phyloP scores from a whole-genome alignment of 2,888 invertebrate genomes.

The Ommatoiulus sabulosus region DNA sequence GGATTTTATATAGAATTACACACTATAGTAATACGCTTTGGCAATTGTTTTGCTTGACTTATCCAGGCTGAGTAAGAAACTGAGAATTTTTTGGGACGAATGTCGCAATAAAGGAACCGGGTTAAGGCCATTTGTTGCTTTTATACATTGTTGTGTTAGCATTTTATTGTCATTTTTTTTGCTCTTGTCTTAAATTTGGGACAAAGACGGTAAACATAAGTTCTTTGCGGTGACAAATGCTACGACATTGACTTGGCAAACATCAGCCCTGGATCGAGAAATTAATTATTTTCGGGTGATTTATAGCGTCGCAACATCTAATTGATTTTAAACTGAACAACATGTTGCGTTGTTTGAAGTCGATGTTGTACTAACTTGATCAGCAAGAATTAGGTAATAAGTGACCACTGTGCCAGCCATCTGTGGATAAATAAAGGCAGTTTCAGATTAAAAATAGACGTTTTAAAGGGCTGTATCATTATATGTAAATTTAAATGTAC shows the following conservation, averaged over 20 bases:
- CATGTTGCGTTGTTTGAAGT: background rate
- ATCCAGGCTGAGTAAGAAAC: background rate
- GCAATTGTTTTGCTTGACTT: background rate
- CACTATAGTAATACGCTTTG: background rate
- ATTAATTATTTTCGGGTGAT: slow-evolving; percentile 1
- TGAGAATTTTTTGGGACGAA: background rate
- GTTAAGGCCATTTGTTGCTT: background rate
- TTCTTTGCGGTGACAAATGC: background rate
- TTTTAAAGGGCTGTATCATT: background rate
- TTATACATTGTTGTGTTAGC: background rate
- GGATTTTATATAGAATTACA: background rate
- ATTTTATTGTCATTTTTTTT: background rate
- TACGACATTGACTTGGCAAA: slow-evolving; percentile 28
- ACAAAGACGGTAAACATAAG: slow-evolving; percentile 1
- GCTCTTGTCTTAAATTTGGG: background rate
- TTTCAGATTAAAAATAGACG: background rate
- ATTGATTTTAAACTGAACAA: background rate
- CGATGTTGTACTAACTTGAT: background rate
- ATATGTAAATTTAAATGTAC: background rate
- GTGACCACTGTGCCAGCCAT: slow-evolving; percentile 3
- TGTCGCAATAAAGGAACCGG: background rate
- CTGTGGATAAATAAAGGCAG: background rate
- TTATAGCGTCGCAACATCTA: background rate
- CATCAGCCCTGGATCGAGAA: background rate
- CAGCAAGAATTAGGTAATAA: background rate